A percentile compares a stretch with the other conserved stretches of the same genome.
Conservation (phyloP, 2,113 vertebrate species). For the Ginglymostoma cirratum region DNA sequence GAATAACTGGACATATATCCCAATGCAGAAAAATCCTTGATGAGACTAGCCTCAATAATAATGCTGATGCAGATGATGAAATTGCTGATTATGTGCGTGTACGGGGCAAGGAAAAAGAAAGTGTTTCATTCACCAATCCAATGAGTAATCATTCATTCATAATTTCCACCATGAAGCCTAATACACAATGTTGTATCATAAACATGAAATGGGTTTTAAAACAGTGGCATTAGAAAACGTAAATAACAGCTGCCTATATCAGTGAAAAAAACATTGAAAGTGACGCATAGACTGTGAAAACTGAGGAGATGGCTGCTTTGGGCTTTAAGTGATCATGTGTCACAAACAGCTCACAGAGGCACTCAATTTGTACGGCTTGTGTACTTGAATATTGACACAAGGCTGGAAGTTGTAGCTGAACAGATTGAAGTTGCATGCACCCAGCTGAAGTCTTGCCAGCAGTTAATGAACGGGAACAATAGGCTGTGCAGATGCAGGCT, state of each 20-base stretch:
- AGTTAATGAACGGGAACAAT: conserved; percentile 39
- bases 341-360: conserved; percentile 49
- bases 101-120: background rate
- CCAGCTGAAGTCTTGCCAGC: conserved; percentile 38
- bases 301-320: conserved; percentile 54
- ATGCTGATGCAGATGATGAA: conserved; percentile 9
- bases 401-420: conserved; percentile 60
- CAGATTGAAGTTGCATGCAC: conserved; percentile 58
- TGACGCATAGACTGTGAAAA: conserved; percentile 58
- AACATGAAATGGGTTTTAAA: conserved; percentile 39
- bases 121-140: conserved; percentile 1
- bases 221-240: conserved; percentile 37
- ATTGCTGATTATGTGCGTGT: background rate
- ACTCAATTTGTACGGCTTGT: conserved; percentile 32
- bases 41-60: background rate
- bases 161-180: conserved; percentile 22
- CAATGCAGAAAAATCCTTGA: background rate
- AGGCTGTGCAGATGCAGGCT: conserved; percentile 22
- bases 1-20: background rate
- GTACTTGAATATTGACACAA: conserved; percentile 41
- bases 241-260: conserved; percentile 51
- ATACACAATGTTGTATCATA: background rate
- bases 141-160: conserved; percentile 8
- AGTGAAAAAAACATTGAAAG: conserved; percentile 62
- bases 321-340: conserved; percentile 59